Evolutionary conservation across 2,888 invertebrate genomes (phyloP).

Genomic region (Phorcus lineatus): DNA sequence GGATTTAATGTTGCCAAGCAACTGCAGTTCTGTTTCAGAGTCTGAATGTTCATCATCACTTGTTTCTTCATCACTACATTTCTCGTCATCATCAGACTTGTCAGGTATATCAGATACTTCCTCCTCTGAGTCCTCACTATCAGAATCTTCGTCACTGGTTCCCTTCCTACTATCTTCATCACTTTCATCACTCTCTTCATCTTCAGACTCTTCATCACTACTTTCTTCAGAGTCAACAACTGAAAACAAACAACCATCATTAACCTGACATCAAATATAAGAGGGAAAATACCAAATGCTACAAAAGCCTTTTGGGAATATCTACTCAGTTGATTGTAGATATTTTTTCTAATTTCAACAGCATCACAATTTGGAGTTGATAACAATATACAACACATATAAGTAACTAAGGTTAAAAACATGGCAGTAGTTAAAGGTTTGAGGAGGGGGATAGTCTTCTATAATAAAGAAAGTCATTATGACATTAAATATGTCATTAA

Average conservation of each 20-base stretch:
- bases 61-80: conserved; percentile 38
- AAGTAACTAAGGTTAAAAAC: too few species aligned
- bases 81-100: not conserved
- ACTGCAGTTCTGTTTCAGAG: conserved; percentile 43
- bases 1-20: conserved; percentile 58
- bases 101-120: not conserved
- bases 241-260: too few species aligned
- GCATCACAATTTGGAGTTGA: not conserved
- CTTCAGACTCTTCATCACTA: not conserved
- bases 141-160: conserved; percentile 8
- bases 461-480: too few species aligned
- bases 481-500: too few species aligned
- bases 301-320: too few species aligned
- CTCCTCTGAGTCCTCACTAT: not conserved
- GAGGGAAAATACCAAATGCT: too few species aligned
- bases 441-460: too few species aligned
- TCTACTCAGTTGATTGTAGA: too few species aligned
- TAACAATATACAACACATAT: too few species aligned
- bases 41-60: conserved; percentile 8
- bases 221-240: conserved; percentile 24
- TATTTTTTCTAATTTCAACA: not conserved
- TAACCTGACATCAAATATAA: too few species aligned
- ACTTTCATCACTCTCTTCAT: conserved; percentile 5
- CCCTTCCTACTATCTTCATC: conserved; percentile 18
- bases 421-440: too few species aligned